phyloP scores from a whole-genome alignment of 35 echinoderm and acorn worm species.

The Apostichopus japonicus region DNA sequence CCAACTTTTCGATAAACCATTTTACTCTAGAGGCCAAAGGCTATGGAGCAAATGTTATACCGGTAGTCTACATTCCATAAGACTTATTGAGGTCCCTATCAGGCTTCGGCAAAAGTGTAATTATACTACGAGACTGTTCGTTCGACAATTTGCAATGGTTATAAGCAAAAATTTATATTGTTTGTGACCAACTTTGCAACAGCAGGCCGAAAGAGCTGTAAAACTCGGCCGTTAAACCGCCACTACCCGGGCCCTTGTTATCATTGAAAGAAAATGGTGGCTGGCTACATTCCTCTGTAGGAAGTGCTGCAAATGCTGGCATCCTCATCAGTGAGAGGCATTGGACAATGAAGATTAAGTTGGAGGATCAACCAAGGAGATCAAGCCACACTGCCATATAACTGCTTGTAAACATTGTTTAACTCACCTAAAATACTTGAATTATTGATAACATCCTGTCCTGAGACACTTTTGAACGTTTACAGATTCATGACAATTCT shows the following conservation, averaged over 20 bases:
- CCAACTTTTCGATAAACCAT: not conserved
- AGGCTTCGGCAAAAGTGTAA: slow-evolving; percentile 5
- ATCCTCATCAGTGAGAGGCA: not conserved
- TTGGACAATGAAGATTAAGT: too few relatives aligned
- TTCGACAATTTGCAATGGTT: not conserved
- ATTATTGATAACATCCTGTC: too few relatives aligned
- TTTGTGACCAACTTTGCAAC: not conserved
- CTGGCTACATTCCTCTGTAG: not conserved
- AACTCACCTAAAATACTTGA: too few relatives aligned
- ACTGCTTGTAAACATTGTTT: too few relatives aligned
- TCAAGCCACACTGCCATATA: too few relatives aligned
- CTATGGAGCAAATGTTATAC: not conserved
- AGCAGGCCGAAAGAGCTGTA: slow-evolving; percentile 6
- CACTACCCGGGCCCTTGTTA: slow-evolving; percentile 17
- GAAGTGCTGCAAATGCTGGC: not conserved
- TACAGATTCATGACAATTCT: too few relatives aligned
- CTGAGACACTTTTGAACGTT: too few relatives aligned
- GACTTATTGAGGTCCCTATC: not conserved
- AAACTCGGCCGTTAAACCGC: too few relatives aligned
- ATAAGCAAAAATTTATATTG: not conserved
- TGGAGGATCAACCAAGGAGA: too few relatives aligned
- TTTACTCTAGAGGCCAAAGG: not conserved
- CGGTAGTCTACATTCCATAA: slow-evolving; percentile 18
- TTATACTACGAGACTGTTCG: slow-evolving; percentile 9
- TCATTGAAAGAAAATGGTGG: not conserved